Evolutionary conservation across 1,140 invertebrate species (phyloP).

Genomic region (Trachymyrmex cornetzi): DNA sequence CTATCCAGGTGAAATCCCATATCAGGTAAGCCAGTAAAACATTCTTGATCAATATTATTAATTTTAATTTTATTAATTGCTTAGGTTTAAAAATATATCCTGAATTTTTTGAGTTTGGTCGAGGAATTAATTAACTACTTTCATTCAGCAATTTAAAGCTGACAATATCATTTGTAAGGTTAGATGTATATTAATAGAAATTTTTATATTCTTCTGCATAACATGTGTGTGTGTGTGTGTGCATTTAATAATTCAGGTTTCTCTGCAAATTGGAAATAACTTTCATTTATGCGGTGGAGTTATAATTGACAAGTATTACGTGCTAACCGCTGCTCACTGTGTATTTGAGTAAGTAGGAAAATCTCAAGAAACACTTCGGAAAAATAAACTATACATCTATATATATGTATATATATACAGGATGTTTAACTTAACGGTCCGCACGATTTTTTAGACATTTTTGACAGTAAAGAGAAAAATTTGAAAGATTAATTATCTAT

Average conservation of each 20-base stretch:
- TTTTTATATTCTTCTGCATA: background rate
- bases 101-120: background rate
- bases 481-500: too few relatives aligned
- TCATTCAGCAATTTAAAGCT: background rate
- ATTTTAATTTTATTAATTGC: background rate
- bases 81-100: background rate
- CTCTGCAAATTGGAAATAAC: constrained; percentile 54
- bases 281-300: constrained; percentile 85
- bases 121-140: background rate
- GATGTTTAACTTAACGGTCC: too few relatives aligned
- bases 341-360: constrained; percentile 68
- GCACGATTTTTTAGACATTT: too few relatives aligned
- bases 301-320: constrained; percentile 84
- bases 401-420: too few relatives aligned
- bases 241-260: constrained; percentile 63
- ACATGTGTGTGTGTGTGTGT: too few relatives aligned
- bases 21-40: constrained; percentile 71
- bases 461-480: too few relatives aligned
- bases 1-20: constrained; percentile 75
- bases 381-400: constrained; percentile 12
- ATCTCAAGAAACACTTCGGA: background rate
- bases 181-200: background rate
- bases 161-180: background rate
- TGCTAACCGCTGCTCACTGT: constrained; percentile 87
- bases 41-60: background rate